These are phyloP conservation scores for Xerus inauris DNA, from an alignment of 2,113 vertebrate species.

Conservation along the genomic window DNA sequence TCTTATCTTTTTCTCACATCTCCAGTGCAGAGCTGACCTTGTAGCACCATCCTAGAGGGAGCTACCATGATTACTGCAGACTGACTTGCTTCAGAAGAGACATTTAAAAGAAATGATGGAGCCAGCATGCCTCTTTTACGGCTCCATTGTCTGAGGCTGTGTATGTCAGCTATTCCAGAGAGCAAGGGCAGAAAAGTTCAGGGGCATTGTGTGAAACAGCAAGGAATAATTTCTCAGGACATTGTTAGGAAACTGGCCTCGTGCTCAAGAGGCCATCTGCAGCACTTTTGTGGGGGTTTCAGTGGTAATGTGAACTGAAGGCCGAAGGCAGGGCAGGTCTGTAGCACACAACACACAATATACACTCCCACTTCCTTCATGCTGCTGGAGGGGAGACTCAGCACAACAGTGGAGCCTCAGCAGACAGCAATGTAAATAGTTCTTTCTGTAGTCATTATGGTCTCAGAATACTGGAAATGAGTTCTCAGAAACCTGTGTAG, in stretches of 20 bases:
- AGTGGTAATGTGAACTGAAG: not conserved
- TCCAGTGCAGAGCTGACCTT: constrained; percentile 36
- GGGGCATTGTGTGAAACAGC: not conserved
- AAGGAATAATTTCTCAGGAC: not conserved
- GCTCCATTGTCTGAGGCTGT: not conserved
- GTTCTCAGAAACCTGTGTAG: not conserved
- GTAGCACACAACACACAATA: not conserved
- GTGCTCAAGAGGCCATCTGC: rapidly evolving
- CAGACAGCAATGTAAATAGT: rapidly evolving
- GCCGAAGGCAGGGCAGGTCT: rapidly evolving
- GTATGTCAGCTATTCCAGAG: not conserved
- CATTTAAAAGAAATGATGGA: constrained; percentile 51
- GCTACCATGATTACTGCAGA: not conserved
- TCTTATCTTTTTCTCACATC: constrained; percentile 63
- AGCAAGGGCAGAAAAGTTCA: constrained; percentile 34
- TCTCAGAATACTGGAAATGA: not conserved
- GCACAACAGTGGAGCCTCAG: not conserved
- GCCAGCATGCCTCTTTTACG: constrained; percentile 29
- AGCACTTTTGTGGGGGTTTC: not conserved
- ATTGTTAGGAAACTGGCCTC: not conserved
- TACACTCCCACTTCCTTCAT: rapidly evolving
- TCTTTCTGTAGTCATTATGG: not conserved
- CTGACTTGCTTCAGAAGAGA: constrained; percentile 7
- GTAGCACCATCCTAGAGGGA: not conserved
- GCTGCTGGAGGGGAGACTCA: not conserved